phyloP scores from a whole-genome alignment of 2,797 vertebrate genomes.

The Clarias platycephalus region DNA sequence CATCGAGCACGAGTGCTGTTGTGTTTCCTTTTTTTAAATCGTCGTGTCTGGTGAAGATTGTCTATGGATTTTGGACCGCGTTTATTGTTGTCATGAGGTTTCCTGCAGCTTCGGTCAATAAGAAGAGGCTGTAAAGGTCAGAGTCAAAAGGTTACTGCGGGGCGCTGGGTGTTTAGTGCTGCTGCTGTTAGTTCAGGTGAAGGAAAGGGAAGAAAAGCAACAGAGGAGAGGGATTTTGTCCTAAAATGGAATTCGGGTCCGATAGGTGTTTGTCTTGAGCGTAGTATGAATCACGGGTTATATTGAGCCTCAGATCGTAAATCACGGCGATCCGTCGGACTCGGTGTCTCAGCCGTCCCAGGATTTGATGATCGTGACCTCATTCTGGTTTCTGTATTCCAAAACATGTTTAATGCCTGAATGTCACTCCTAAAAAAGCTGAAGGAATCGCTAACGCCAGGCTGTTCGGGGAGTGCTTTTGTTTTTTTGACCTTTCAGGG shows the following conservation, averaged over 20 bases:
- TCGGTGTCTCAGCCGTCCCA: neutral
- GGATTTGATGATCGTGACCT: conserved; percentile 10
- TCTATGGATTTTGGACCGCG: conserved; percentile 49
- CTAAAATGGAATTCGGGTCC: neutral
- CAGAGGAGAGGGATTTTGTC: neutral
- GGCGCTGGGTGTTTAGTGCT: conserved; percentile 57
- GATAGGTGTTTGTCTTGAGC: neutral
- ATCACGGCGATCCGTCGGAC: neutral
- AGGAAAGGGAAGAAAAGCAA: conserved; percentile 24
- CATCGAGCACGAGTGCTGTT: neutral
- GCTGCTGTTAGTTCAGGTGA: conserved; percentile 61
- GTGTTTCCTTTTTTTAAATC: conserved; percentile 3
- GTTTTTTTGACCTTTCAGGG: conserved; percentile 28
- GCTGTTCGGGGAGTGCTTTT: neutral
- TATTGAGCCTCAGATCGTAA: neutral
- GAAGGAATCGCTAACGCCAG: neutral
- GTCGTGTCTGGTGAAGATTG: neutral
- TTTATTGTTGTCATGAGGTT: conserved; percentile 61
- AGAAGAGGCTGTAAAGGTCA: conserved; percentile 59
- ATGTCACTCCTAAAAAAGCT: neutral
- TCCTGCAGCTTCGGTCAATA: conserved; percentile 67
- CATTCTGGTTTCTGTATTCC: conserved; percentile 12
- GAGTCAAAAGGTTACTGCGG: conserved; percentile 61
- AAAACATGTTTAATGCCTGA: neutral
- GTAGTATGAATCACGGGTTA: neutral